These are phyloP conservation scores for Saccostrea glomerata DNA, from an alignment of 1,140 invertebrate species.

Conservation along the genomic window DNA sequence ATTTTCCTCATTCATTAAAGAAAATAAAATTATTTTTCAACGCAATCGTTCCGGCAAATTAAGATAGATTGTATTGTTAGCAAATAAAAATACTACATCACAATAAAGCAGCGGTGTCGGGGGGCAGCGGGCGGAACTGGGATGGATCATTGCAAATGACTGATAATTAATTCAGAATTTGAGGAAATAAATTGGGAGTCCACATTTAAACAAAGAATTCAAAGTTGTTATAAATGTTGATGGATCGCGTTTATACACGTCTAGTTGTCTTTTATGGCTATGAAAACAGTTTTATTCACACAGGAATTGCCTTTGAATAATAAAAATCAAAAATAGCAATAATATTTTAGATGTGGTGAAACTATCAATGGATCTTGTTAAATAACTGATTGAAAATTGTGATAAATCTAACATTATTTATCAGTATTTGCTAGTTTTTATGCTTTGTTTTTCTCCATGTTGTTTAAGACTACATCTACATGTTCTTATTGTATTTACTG, in stretches of 20 bases:
- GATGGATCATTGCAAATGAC: conserved; percentile 22
- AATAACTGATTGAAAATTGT: not conserved
- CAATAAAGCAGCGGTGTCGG: conserved; percentile 1
- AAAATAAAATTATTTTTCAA: conserved; percentile 31
- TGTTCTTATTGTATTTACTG: no score
- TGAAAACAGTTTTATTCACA: conserved; percentile 14
- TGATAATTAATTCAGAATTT: conserved; percentile 37
- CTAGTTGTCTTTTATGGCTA: conserved; percentile 7
- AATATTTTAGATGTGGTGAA: not conserved
- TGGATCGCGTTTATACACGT: conserved; percentile 4
- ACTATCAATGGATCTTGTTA: conserved; percentile 5
- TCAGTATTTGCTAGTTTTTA: not conserved
- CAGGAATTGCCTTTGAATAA: conserved; percentile 23
- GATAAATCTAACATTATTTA: not conserved
- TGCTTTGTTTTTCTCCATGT: not conserved
- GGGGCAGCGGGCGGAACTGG: not conserved
- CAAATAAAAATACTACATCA: conserved; percentile 9
- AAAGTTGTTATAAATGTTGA: conserved; percentile 26
- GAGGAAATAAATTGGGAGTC: conserved; percentile 34
- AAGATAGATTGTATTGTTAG: conserved; percentile 28
- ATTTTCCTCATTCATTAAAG: conserved; percentile 32
- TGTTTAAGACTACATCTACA: no score
- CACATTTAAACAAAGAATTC: conserved; percentile 32
- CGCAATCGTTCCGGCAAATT: conserved; percentile 32
- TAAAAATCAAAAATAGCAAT: conserved; percentile 9